Evolutionary conservation across 2,113 vertebrate species (phyloP).

Genomic region (Thalassoma bifasciatum): DNA sequence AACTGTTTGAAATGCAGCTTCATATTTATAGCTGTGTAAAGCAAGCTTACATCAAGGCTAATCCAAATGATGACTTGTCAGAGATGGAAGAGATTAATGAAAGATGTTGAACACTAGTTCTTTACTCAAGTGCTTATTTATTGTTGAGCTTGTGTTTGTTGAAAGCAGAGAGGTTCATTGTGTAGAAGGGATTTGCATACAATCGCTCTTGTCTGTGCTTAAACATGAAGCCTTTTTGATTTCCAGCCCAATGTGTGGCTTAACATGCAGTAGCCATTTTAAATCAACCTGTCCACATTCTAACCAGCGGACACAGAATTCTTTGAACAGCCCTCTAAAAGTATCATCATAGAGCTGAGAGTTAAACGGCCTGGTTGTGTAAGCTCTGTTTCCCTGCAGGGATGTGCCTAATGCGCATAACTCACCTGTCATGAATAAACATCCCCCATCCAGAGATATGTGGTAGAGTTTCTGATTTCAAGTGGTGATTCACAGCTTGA

Average conservation of each 20-base stretch:
- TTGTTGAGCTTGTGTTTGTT: constrained; percentile 4
- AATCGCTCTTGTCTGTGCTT: constrained; percentile 25
- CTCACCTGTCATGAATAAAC: constrained; percentile 74
- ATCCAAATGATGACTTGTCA: constrained; percentile 46
- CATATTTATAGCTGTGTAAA: constrained; percentile 61
- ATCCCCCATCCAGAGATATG: constrained; percentile 33
- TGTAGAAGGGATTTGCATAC: constrained; percentile 19
- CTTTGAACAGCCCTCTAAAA: constrained; percentile 49
- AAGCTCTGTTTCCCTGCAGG: constrained; percentile 46
- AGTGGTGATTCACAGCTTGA: constrained; percentile 55
- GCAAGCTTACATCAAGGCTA: constrained; percentile 58
- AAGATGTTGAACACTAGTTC: constrained; percentile 2
- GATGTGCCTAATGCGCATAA: constrained; percentile 20
- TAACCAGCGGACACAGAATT: constrained; percentile 50
- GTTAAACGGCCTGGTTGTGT: constrained; percentile 48
- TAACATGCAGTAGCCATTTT: constrained; percentile 32
- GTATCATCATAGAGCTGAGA: constrained; percentile 45
- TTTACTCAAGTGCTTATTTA: not conserved
- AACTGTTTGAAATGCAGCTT: constrained; percentile 51
- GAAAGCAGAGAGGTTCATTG: constrained; percentile 17
- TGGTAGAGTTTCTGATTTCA: constrained; percentile 44
- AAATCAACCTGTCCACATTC: constrained; percentile 32
- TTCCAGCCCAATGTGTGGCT: constrained; percentile 40
- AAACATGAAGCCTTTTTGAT: constrained; percentile 43
- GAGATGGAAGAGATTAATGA: constrained; percentile 49